A percentile compares a stretch with the other conserved stretches of the same genome.
Conservation (phyloP, 2,888 invertebrate genomes). For the Latrodectus hesperus region DNA sequence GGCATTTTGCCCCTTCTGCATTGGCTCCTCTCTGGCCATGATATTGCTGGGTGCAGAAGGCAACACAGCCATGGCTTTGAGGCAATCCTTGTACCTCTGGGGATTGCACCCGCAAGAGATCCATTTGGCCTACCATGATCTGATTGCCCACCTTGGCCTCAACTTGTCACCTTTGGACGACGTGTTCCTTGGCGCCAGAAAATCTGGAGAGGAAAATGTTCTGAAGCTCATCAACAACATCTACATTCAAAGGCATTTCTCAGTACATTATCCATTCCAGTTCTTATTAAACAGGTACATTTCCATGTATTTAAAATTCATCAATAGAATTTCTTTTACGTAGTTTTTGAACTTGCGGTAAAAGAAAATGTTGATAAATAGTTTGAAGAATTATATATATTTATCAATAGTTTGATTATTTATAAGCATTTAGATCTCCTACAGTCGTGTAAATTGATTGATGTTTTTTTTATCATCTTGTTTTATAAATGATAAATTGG, state of each 20-base stretch:
- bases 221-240: constrained; percentile 70
- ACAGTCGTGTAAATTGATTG: too few relatives aligned
- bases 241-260: constrained; percentile 71
- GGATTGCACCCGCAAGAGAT: constrained; percentile 71
- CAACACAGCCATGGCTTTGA: constrained; percentile 67
- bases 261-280: constrained; percentile 71
- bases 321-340: not conserved
- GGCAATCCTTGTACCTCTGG: constrained; percentile 71
- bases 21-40: constrained; percentile 71
- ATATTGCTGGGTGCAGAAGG: constrained; percentile 70
- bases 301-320: not conserved
- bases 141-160: constrained; percentile 70
- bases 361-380: too few relatives aligned
- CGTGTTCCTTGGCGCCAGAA: constrained; percentile 27
- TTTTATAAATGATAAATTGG: too few relatives aligned
- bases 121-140: constrained; percentile 71
- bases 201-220: constrained; percentile 38
- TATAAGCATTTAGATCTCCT: too few relatives aligned
- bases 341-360: too few relatives aligned
- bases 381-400: too few relatives aligned
- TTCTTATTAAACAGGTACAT: constrained; percentile 68
- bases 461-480: too few relatives aligned
- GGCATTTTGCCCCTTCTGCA: constrained; percentile 71
- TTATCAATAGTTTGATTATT: too few relatives aligned
- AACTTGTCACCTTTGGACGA: constrained; percentile 66